Base-by-base conservation (phyloP, 1,140 invertebrate genomes). In the Hylyphantes graminicola region DNA sequence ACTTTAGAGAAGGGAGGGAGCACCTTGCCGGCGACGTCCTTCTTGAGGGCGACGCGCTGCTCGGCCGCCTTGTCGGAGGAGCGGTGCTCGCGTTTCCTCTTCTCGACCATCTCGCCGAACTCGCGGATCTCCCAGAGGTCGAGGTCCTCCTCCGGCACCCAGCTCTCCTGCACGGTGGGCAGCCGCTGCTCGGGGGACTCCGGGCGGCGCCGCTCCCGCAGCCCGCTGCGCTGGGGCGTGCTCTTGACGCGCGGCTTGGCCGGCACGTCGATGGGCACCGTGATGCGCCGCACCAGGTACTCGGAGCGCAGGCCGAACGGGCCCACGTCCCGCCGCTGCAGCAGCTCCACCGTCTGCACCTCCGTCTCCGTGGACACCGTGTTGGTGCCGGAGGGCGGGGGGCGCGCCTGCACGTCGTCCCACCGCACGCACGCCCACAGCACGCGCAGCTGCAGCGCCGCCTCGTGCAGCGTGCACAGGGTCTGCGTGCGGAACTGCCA, bases 41-140 rank as follows among this genome's bases (percentile, higher is more conserved):
- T 35, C 35, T 35, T 35, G 35, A 35, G 35, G 35, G 35, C 35
- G 35, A 35, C 5, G 35, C 35, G 35, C 35, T 35, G 35, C 35
- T 35, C 35, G 35, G 35, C 35, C 35, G 35, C 35, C 35, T 35
- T 35, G 35, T 35, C 35, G 35, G 35, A 35, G 35, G 35, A 35
- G 35, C 35, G 35, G 35, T 35, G 35, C 35, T 35, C 35, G 35
- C 35, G 35, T 5, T 35, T 35, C 35, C 35, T 35, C 35, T 35
- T 35, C 35, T 35, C 85, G 86, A 76, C 88, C 91, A 94, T 95
- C 89, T 99, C 97, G 54, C 96, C 96, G 90, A 97, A 99, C 86
- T 96, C 95, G 88, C 96, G 96, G 61, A 99, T 98, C 91, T 99
- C 97, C 97, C 97, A 99, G 0, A 99, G 89, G 89, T 99, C 97